These are phyloP conservation scores for Intellagama lesueurii DNA, from an alignment of 2,797 vertebrate genomes.

Conservation along the genomic window DNA sequence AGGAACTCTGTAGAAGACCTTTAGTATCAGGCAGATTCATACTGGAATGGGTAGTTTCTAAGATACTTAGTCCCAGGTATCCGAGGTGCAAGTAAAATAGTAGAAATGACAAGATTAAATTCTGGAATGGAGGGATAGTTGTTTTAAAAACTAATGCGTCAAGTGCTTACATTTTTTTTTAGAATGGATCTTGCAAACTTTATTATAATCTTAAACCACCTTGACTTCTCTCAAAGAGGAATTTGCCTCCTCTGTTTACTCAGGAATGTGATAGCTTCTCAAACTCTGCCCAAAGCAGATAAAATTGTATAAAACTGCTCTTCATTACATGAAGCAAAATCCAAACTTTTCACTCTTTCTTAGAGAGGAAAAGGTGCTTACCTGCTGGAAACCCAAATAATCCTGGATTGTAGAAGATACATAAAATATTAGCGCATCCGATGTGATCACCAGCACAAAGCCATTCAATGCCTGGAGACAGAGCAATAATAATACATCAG, in stretches of 20 bases:
- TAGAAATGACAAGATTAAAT: not conserved
- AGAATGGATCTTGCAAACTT: not conserved
- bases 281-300: not conserved
- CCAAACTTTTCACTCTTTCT: not conserved
- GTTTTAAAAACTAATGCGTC: not conserved
- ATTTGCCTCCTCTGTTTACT: not conserved
- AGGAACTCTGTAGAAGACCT: not conserved
- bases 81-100: not conserved
- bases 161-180: not conserved
- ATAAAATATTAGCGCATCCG: conserved; percentile 85
- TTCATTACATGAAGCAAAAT: not conserved
- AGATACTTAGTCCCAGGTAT: not conserved
- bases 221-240: not conserved
- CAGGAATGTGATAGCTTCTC: not conserved
- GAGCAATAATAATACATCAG: conserved; percentile 48
- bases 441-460: conserved; percentile 84
- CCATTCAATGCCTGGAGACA: conserved; percentile 83
- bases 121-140: not conserved
- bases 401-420: conserved; percentile 86
- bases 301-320: not conserved
- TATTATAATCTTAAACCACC: not conserved
- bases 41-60: not conserved
- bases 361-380: conserved; percentile 58
- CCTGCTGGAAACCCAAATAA: conserved; percentile 88
- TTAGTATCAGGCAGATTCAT: not conserved